phyloP scores from a whole-genome alignment of 2,888 invertebrate species.

The Drosophila paranaensis region DNA sequence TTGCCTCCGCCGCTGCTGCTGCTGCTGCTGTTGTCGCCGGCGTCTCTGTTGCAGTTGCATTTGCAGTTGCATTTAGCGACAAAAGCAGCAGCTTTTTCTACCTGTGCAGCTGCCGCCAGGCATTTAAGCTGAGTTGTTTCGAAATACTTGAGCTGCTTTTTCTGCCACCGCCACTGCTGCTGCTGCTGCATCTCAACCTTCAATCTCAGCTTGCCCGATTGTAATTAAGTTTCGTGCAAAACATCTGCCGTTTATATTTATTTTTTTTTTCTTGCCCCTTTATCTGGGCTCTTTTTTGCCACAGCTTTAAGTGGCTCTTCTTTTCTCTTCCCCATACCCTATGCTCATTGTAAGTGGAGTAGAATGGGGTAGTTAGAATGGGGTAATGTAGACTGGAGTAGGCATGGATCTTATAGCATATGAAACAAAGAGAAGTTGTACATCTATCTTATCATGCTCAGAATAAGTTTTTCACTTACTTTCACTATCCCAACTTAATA shows the following conservation, averaged over 20 bases:
- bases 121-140: constrained; percentile 47
- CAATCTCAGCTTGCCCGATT: constrained; percentile 69
- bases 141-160: constrained; percentile 22
- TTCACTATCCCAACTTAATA: background rate
- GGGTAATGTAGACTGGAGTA: too few relatives aligned
- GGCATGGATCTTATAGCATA: too few relatives aligned
- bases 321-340: constrained; percentile 1
- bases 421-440: background rate
- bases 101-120: constrained; percentile 41
- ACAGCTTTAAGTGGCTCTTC: constrained; percentile 63
- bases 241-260: constrained; percentile 67
- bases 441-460: too few relatives aligned
- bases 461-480: too few relatives aligned
- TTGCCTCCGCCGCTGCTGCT: constrained; percentile 48
- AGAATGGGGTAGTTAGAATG: background rate
- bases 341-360: background rate
- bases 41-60: constrained; percentile 29
- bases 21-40: constrained; percentile 35
- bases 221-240: constrained; percentile 76
- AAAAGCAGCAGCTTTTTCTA: constrained; percentile 47
- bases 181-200: constrained; percentile 54
- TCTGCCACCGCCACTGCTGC: background rate
- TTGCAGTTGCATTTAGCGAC: constrained; percentile 47
- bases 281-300: constrained; percentile 27
- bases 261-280: constrained; percentile 16